Base-by-base conservation (phyloP, 2,797 vertebrate genomes). In the Alauda arvensis region DNA sequence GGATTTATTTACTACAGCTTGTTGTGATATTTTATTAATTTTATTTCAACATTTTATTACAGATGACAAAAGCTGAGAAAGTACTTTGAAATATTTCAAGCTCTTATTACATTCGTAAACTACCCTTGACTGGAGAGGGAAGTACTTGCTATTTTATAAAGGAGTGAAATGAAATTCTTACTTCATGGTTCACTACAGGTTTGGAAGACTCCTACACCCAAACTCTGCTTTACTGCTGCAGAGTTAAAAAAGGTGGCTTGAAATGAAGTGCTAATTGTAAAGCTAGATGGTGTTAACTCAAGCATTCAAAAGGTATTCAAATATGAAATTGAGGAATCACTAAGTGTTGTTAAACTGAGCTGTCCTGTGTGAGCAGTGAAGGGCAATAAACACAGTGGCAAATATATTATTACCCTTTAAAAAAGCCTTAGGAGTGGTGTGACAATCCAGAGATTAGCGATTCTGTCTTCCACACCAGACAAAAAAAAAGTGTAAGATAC, bases 31-130 rank as follows among this genome's bases (percentile, higher is more conserved):
- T 79, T 90, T 84, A 70, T 79, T 84, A 63, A 79, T 89, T 93
- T 91, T 74, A 74, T 92, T 89, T 45, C 61, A 74, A 42, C 42
- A 13, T 83, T 90, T 95, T 90, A 85, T 90, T 82, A 66, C 43
- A 19, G 40, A 49, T 49, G 72, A 85, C 25, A 79, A 67, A 88
- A 83, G 43, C 62, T 42, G 71, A 83, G 24, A 76, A 92, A 93
- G 90, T 59, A 34, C 61, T 70, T 68, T 59, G 61, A 92, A 84
- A 83, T 91, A 94, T 23, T 70, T 25, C 33, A 59, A 7, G 43
- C 18, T 83, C 45, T 70, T 89, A 60, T 31, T 67, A 24, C 33
- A 23, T 55, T 68, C 46, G 71, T 90, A 75, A 94, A 85, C n/a
- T 66, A 77, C 26, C 8, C 31, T 48, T 70, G 57, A 59, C n/a